Conservation (phyloP, 2,113 vertebrate species). For the Pantherophis guttatus region DNA sequence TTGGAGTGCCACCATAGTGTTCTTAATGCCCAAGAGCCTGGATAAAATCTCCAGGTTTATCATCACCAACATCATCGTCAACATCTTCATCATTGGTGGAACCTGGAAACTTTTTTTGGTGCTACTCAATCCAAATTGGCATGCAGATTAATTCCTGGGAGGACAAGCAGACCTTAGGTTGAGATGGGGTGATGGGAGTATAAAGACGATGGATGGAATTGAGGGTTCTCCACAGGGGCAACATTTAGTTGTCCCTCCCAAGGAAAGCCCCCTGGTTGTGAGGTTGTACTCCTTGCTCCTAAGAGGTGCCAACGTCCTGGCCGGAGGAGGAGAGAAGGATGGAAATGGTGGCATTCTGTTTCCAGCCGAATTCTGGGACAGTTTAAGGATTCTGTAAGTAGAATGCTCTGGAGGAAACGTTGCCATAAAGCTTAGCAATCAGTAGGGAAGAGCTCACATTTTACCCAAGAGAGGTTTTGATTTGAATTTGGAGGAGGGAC, state of each 20-base stretch:
- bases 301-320: not conserved
- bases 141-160: not conserved
- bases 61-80: not conserved
- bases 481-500: not conserved
- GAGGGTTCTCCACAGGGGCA: not conserved
- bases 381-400: not conserved
- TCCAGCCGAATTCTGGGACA: not conserved
- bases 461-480: not conserved
- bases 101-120: not conserved
- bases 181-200: not conserved
- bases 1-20: not conserved
- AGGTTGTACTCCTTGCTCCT: not conserved
- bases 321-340: not conserved
- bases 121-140: not conserved
- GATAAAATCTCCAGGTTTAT: not conserved
- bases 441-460: not conserved
- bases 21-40: not conserved
- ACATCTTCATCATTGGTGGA: not conserved
- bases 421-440: not conserved
- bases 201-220: not conserved
- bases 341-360: not conserved
- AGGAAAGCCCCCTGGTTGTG: not conserved
- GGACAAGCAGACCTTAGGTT: not conserved
- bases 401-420: not conserved
- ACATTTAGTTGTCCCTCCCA: not conserved